phyloP scores from a whole-genome alignment of 2,888 invertebrate species.

The Eumerus sabulonum region DNA sequence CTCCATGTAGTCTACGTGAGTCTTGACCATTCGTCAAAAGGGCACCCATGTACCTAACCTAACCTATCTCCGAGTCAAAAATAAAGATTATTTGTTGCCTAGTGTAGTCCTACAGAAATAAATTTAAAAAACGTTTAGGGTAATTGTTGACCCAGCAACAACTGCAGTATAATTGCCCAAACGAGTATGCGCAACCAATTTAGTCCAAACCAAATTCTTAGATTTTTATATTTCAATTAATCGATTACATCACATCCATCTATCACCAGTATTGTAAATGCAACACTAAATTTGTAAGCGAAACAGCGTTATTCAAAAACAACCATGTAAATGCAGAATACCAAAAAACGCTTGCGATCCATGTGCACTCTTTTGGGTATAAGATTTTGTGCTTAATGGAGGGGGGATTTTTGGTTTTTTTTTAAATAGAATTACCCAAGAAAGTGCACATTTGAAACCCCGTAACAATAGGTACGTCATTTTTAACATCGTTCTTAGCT shows the following conservation, averaged over 20 bases:
- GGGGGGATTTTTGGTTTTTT: neutral
- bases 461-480: too few species aligned
- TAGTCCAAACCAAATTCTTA: slow-evolving; percentile 74
- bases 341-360: slow-evolving; percentile 9
- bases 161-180: slow-evolving; percentile 46
- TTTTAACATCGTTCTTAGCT: slow-evolving; percentile 27
- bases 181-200: slow-evolving; percentile 11
- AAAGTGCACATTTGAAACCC: too few species aligned
- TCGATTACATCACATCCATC: neutral
- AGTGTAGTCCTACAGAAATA: too few species aligned
- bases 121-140: too few species aligned
- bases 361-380: slow-evolving; percentile 25
- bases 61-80: too few species aligned
- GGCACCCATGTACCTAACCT: too few species aligned
- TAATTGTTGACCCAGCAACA: slow-evolving; percentile 52
- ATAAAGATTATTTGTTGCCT: too few species aligned
- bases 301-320: slow-evolving; percentile 34
- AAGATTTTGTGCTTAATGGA: neutral
- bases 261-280: slow-evolving; percentile 58
- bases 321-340: slow-evolving; percentile 35
- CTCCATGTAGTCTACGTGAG: too few species aligned
- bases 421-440: neutral
- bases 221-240: slow-evolving; percentile 17
- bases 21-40: too few species aligned
- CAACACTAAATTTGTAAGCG: slow-evolving; percentile 30